A percentile compares a stretch with the other conserved stretches of the same genome.
phyloP scores from a whole-genome alignment of 1,140 invertebrate species.

The Phocides pigmalion region DNA sequence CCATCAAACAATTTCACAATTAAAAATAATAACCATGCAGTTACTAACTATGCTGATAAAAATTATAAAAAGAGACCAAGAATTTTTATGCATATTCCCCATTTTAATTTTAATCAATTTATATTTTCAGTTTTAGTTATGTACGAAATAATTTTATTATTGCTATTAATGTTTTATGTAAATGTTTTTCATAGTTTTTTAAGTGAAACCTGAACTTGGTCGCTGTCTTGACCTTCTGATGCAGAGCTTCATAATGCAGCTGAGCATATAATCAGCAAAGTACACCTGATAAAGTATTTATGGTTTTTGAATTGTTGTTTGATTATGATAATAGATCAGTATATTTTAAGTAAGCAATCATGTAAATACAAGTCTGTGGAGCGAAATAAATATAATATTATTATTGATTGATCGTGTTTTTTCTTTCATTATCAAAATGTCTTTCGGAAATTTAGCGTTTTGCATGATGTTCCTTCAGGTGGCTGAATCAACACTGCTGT shows the following conservation, averaged over 20 bases:
- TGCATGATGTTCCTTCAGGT: no score
- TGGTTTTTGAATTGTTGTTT: constrained; percentile 73
- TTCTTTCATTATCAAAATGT: background rate
- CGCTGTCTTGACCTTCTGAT: no score
- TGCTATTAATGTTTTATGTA: background rate
- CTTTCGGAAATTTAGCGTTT: background rate
- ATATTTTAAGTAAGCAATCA: constrained; percentile 75
- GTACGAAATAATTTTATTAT: background rate
- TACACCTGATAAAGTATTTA: constrained; percentile 66
- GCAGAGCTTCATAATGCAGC: constrained; percentile 9
- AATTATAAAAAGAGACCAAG: no score
- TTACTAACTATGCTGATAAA: no score
- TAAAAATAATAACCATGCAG: background rate
- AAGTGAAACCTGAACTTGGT: constrained; percentile 38
- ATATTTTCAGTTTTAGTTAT: background rate
- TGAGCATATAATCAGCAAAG: constrained; percentile 56
- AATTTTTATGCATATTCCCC: background rate
- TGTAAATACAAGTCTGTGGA: constrained; percentile 81
- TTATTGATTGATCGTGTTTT: constrained; percentile 56
- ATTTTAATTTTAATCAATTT: background rate
- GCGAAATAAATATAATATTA: constrained; percentile 72
- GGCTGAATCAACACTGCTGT: no score
- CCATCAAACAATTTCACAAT: no score
- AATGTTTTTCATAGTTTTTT: constrained; percentile 33
- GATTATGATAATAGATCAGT: constrained; percentile 62